Percentiles rank a stretch among this genome's conserved stretches.
phyloP scores from a whole-genome alignment of 2,888 invertebrate genomes.

The Meta bourneti region DNA sequence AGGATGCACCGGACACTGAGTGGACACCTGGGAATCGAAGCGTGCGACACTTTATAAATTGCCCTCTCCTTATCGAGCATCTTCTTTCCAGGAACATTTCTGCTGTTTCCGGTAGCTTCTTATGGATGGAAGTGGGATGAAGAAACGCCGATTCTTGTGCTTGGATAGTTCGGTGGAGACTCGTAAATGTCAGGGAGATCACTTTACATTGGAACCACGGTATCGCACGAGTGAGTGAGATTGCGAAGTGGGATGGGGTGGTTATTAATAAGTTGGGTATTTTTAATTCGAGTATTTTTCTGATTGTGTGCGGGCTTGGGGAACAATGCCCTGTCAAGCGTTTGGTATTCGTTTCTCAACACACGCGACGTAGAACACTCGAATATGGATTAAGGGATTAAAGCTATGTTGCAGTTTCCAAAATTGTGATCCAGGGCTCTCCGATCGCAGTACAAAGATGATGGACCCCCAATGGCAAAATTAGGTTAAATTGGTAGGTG shows the following conservation, averaged over 20 bases:
- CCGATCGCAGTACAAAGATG: no score
- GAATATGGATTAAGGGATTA: no score
- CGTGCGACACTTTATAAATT: constrained; percentile 48
- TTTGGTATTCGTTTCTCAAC: no score
- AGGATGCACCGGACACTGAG: constrained; percentile 26
- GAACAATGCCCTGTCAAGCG: no score
- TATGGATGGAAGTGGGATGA: not conserved
- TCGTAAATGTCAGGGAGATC: constrained; percentile 6
- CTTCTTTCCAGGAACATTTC: constrained; percentile 35
- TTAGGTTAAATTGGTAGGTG: no score
- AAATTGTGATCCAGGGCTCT: no score
- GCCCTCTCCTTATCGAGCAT: constrained; percentile 17
- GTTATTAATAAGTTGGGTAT: not conserved
- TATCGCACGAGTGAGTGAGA: constrained; percentile 2
- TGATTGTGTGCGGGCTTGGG: no score
- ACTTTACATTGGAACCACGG: not conserved
- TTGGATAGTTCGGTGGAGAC: not conserved
- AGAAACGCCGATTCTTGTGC: not conserved
- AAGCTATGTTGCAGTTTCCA: no score
- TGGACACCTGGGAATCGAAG: constrained; percentile 25
- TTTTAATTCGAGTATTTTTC: not conserved
- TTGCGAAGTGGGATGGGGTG: not conserved
- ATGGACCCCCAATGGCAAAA: no score
- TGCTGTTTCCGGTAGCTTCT: constrained; percentile 36
- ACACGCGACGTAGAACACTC: no score